Percentiles rank a stretch among this genome's conserved stretches.
These are phyloP conservation scores for Girardinus metallicus DNA, from an alignment of 2,797 vertebrate genomes.

Conservation along the genomic window DNA sequence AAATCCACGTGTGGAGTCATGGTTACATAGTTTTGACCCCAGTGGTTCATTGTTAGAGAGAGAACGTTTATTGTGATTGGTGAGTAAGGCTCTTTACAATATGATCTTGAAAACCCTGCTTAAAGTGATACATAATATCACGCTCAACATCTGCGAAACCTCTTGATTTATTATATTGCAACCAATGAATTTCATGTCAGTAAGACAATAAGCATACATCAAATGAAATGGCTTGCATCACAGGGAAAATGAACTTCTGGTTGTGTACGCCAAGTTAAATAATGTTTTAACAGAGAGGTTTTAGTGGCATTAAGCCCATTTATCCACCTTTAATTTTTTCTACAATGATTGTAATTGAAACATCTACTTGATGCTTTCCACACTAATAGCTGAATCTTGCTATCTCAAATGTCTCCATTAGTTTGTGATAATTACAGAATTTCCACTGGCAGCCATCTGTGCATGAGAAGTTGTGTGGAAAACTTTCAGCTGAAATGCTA, in stretches of 20 bases:
- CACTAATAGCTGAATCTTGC: slow-evolving; percentile 40
- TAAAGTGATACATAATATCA: slow-evolving; percentile 30
- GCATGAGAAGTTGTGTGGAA: slow-evolving; percentile 31
- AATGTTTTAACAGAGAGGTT: slow-evolving; percentile 33
- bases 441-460: slow-evolving; percentile 43
- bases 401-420: slow-evolving; percentile 46
- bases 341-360: slow-evolving; percentile 55
- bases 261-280: slow-evolving; percentile 20
- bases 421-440: slow-evolving; percentile 50
- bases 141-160: slow-evolving; percentile 25
- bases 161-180: slow-evolving; percentile 24
- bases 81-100: slow-evolving; percentile 43
- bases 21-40: slow-evolving; percentile 49
- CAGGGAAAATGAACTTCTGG: slow-evolving; percentile 46
- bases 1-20: slow-evolving; percentile 35
- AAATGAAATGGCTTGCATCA: slow-evolving; percentile 34
- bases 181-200: slow-evolving; percentile 53
- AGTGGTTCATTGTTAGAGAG: slow-evolving; percentile 53
- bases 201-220: slow-evolving; percentile 43
- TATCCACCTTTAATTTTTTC: slow-evolving; percentile 48
- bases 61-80: slow-evolving; percentile 40
- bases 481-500: slow-evolving; percentile 31
- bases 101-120: slow-evolving; percentile 6
- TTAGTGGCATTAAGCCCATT: slow-evolving; percentile 52
- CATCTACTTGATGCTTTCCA: slow-evolving; percentile 51